phyloP scores from a whole-genome alignment of 2,797 vertebrate genomes.

The Tragopan temminckii region DNA sequence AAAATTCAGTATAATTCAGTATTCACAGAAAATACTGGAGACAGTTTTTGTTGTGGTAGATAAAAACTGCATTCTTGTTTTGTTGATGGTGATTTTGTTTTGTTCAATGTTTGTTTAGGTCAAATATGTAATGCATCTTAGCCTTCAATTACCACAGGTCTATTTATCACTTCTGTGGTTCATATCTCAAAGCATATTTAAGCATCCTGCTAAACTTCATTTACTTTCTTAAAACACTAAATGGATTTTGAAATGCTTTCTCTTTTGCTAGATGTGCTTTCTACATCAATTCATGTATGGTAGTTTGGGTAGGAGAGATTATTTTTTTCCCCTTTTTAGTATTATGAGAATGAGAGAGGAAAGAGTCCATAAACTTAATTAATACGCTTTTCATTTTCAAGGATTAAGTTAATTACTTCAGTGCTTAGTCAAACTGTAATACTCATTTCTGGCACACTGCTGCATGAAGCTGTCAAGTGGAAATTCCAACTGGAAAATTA shows the following conservation, averaged over 20 bases:
- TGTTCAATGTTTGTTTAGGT: neutral
- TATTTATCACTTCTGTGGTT: neutral
- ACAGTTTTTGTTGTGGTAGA: neutral
- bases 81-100: neutral
- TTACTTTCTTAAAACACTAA: slow-evolving; percentile 1
- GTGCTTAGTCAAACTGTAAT: neutral
- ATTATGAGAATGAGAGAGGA: neutral
- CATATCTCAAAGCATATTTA: neutral
- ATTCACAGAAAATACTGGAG: neutral
- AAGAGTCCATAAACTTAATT: slow-evolving; percentile 48
- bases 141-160: neutral
- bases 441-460: slow-evolving; percentile 26
- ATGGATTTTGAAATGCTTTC: slow-evolving; percentile 16
- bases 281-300: neutral
- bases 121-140: neutral
- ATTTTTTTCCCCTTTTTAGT: neutral
- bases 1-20: neutral
- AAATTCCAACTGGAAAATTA: slow-evolving; percentile 55
- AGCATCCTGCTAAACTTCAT: neutral
- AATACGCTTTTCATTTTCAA: slow-evolving; percentile 38
- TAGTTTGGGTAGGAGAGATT: slow-evolving; percentile 12
- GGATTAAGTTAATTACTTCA: slow-evolving; percentile 67
- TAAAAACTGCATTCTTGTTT: neutral
- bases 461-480: slow-evolving; percentile 34
- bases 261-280: neutral